Percentiles rank a stretch among this genome's conserved stretches.
These are phyloP conservation scores for Hyaena hyaena DNA, from an alignment of 2,113 vertebrate genomes.

Conservation along the genomic window DNA sequence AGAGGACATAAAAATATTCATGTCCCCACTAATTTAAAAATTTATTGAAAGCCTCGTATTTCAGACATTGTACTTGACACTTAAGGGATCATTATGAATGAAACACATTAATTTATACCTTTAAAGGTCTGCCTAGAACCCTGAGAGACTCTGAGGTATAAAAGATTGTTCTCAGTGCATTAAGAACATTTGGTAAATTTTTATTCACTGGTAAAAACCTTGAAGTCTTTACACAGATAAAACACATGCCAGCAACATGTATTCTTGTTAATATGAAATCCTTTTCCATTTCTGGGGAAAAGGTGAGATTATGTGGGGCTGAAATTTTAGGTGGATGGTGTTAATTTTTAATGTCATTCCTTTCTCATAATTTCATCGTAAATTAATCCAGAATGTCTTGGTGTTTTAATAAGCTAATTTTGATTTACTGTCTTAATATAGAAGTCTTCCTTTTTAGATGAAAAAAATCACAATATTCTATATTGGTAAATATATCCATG, in stretches of 20 bases:
- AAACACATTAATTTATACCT: slow-evolving; percentile 15
- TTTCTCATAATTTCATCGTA: neutral
- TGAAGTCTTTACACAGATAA: neutral
- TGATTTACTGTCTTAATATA: neutral
- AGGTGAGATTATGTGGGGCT: neutral
- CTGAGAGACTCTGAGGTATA: neutral
- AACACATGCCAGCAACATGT: neutral
- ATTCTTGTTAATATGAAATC: too few species aligned
- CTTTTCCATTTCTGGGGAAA: neutral
- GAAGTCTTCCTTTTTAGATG: neutral
- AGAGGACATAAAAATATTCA: slow-evolving; percentile 61
- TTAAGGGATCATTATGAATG: slow-evolving; percentile 30
- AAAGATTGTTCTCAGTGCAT: slow-evolving; percentile 1
- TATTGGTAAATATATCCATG: neutral
- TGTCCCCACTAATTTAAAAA: slow-evolving; percentile 42
- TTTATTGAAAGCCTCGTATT: slow-evolving; percentile 51
- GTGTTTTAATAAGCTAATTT: neutral
- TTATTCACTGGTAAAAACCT: neutral
- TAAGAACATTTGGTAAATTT: neutral
- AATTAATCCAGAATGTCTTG: neutral
- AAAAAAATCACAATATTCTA: neutral
- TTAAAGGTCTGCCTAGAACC: neutral
- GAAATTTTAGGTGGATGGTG: fast-evolving
- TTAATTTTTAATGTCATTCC: neutral
- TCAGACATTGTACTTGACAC: slow-evolving; percentile 36